Conservation (phyloP, 2,888 invertebrate species). For the Clunio marinus region DNA sequence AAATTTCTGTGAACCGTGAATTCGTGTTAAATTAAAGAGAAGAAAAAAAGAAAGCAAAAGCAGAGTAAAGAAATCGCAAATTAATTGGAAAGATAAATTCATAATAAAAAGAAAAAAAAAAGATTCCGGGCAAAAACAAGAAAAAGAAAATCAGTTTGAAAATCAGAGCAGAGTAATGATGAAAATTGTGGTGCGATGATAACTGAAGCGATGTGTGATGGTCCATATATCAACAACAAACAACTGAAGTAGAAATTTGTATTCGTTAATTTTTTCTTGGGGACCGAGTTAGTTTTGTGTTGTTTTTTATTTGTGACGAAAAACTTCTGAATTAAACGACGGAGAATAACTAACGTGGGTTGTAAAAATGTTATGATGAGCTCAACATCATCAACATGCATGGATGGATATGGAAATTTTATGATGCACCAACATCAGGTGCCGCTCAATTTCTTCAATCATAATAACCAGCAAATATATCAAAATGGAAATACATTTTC, state of each 20-base stretch:
- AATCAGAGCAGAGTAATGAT: conserved; percentile 6
- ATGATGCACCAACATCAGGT: conserved; percentile 39
- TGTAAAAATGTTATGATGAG: conserved; percentile 39
- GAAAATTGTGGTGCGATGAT: conserved; percentile 24
- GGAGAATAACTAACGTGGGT: too few species aligned
- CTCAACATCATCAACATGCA: conserved; percentile 40
- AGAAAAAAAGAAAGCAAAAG: conserved; percentile 14
- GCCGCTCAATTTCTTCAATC: conserved; percentile 15
- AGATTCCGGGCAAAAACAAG: conserved; percentile 3
- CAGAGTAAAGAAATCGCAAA: neutral
- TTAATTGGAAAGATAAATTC: conserved; percentile 18
- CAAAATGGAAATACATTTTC: neutral
- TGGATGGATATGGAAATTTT: conserved; percentile 40
- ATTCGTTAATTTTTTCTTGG: too few species aligned
- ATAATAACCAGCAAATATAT: conserved; percentile 43
- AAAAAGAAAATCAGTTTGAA: neutral
- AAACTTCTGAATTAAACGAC: too few species aligned
- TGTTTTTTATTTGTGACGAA: neutral
- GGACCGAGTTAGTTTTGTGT: neutral
- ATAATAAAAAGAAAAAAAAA: neutral
- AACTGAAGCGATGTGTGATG: conserved; percentile 13
- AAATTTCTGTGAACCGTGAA: conserved; percentile 23
- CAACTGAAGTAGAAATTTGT: too few species aligned
- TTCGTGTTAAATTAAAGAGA: too few species aligned
- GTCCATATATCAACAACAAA: neutral